phyloP scores from a whole-genome alignment of 2,797 vertebrate genomes.

The Harpagifer antarcticus region DNA sequence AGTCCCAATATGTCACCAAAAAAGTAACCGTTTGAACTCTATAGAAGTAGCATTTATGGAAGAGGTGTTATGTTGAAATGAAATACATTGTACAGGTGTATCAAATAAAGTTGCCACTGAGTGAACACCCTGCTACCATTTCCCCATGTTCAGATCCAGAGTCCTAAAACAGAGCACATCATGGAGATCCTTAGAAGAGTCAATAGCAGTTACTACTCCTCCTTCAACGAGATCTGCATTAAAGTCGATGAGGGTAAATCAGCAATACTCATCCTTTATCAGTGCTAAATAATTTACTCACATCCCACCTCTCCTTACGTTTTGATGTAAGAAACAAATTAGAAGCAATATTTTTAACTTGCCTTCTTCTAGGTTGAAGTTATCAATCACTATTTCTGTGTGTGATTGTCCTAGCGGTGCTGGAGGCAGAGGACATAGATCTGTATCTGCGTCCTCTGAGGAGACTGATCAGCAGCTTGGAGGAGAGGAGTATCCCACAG shows the following conservation, averaged over 20 bases:
- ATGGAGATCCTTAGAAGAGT: conserved; percentile 81
- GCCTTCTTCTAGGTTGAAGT: background rate
- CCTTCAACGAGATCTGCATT: conserved; percentile 79
- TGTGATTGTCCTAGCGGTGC: conserved; percentile 71
- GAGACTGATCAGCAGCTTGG: conserved; percentile 79
- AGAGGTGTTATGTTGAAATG: background rate
- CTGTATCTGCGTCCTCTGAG: conserved; percentile 82
- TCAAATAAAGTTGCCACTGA: background rate
- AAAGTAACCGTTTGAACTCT: background rate
- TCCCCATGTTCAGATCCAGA: conserved; percentile 73
- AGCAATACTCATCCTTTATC: conserved; percentile 13
- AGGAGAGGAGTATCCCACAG: conserved; percentile 85
- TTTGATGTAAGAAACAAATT: too few species aligned
- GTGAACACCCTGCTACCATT: too few species aligned
- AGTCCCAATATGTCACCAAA: background rate
- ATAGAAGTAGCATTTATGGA: background rate
- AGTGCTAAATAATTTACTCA: conserved; percentile 8
- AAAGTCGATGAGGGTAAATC: conserved; percentile 81
- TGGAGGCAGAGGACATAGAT: conserved; percentile 84
- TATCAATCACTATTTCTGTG: conserved; percentile 6
- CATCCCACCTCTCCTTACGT: conserved; percentile 2
- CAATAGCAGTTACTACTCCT: conserved; percentile 81
- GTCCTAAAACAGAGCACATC: conserved; percentile 76
- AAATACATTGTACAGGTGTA: background rate
- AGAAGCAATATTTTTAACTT: background rate